Evolutionary conservation across 2,113 vertebrate species (phyloP).

Genomic region (Albula glossodonta): DNA sequence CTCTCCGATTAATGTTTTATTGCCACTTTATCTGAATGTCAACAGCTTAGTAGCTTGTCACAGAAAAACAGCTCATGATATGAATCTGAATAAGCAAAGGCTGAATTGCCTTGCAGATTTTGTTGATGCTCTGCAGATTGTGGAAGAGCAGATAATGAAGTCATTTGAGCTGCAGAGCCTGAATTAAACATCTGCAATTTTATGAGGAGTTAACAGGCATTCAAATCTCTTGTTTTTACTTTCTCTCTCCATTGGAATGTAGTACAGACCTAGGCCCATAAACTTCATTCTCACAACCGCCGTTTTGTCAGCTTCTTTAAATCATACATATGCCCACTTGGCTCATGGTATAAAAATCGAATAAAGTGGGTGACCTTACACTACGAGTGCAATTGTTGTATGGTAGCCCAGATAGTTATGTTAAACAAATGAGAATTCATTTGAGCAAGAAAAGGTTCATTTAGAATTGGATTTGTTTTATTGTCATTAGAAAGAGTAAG

Average conservation of each 20-base stretch:
- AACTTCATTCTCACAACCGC: neutral
- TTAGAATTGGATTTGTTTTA: constrained; percentile 23
- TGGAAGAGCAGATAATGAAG: neutral
- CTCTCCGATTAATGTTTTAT: constrained; percentile 24
- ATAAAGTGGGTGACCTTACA: constrained; percentile 2
- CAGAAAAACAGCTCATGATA: neutral
- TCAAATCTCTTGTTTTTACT: constrained; percentile 4
- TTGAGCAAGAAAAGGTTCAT: constrained; percentile 13
- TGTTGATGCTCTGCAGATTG: neutral
- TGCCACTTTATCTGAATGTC: constrained; percentile 21
- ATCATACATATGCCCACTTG: constrained; percentile 8
- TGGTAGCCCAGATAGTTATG: neutral
- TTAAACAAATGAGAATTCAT: neutral
- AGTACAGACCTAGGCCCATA: neutral
- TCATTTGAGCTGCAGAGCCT: neutral
- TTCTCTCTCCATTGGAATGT: constrained; percentile 9
- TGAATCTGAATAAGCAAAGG: neutral
- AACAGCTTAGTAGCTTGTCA: constrained; percentile 14
- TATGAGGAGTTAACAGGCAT: neutral
- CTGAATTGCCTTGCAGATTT: neutral
- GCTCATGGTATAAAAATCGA: constrained; percentile 5
- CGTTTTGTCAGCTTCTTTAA: neutral
- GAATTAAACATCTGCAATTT: neutral
- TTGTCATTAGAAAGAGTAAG: constrained; percentile 20
- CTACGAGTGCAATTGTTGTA: neutral